Evolutionary conservation across 2,797 vertebrate genomes (phyloP).

Genomic region (Danio jaintianensis): DNA sequence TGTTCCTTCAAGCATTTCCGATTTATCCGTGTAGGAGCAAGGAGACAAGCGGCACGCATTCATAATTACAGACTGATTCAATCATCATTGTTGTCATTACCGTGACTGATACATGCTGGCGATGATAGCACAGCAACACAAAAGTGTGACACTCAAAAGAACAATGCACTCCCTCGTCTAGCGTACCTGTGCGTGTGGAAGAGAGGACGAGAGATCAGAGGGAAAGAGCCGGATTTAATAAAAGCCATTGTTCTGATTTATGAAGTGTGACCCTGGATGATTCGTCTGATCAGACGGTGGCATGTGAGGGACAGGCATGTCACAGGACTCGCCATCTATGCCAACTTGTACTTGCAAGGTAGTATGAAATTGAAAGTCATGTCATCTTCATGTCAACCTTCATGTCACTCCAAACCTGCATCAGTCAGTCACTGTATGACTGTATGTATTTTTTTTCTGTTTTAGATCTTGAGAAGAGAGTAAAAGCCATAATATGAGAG

Average conservation of each 20-base stretch:
- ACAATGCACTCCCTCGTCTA: conserved; percentile 4
- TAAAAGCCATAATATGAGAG: too few species aligned
- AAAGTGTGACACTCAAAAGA: conserved; percentile 36
- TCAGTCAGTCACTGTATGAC: background rate
- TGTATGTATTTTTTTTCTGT: background rate
- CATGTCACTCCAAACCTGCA: background rate
- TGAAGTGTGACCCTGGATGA: conserved; percentile 49
- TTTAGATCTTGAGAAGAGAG: too few species aligned
- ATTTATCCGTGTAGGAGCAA: conserved; percentile 75
- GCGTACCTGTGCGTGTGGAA: conserved; percentile 38
- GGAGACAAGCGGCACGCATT: conserved; percentile 70
- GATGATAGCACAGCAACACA: conserved; percentile 25
- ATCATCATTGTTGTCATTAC: conserved; percentile 70
- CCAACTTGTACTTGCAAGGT: background rate
- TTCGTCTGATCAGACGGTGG: conserved; percentile 33
- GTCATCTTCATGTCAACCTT: conserved; percentile 5
- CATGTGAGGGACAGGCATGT: conserved; percentile 22
- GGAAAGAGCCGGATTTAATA: conserved; percentile 38
- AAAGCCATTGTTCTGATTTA: conserved; percentile 55
- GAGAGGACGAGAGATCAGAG: conserved; percentile 11
- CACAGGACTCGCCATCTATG: conserved; percentile 9
- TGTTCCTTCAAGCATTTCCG: conserved; percentile 62
- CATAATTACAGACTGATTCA: conserved; percentile 75
- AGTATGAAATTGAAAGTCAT: background rate
- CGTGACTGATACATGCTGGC: conserved; percentile 53